A percentile compares a stretch with the other conserved stretches of the same genome.
phyloP scores from a whole-genome alignment of 2,797 vertebrate genomes.

The Spatula clypeata region DNA sequence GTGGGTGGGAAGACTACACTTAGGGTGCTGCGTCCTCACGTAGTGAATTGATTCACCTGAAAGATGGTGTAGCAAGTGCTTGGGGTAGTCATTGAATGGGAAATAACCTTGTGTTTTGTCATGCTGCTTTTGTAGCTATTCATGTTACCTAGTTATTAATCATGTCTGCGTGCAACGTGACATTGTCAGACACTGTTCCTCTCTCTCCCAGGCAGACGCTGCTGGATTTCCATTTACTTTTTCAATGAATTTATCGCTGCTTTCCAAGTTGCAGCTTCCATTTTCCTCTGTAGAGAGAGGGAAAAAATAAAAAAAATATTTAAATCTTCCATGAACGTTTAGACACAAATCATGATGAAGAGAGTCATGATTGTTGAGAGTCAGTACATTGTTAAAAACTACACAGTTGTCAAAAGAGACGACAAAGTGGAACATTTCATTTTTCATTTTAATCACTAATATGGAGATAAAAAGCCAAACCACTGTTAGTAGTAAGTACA shows the following conservation, averaged over 20 bases:
- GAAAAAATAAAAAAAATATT: background rate
- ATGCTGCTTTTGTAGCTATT: background rate
- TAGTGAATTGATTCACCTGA: background rate
- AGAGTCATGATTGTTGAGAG: background rate
- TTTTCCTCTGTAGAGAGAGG: background rate
- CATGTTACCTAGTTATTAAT: background rate
- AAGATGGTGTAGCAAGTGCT: background rate
- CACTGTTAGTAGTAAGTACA: background rate
- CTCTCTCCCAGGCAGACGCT: background rate
- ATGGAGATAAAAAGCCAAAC: background rate
- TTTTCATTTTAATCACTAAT: background rate
- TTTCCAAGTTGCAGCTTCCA: background rate
- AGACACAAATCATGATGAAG: background rate
- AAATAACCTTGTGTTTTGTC: background rate
- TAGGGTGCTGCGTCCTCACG: background rate
- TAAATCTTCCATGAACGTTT: background rate
- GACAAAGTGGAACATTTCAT: background rate
- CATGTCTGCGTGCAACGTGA: background rate
- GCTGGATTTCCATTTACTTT: background rate
- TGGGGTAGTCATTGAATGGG: background rate
- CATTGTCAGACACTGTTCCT: background rate
- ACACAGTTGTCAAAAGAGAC: background rate
- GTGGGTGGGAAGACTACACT: background rate
- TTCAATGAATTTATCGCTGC: background rate
- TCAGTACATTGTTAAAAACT: background rate